Percentiles rank a stretch among this genome's conserved stretches.
Evolutionary conservation across 2,113 vertebrate genomes (phyloP).

Genomic region (Dermatemys mawii): DNA sequence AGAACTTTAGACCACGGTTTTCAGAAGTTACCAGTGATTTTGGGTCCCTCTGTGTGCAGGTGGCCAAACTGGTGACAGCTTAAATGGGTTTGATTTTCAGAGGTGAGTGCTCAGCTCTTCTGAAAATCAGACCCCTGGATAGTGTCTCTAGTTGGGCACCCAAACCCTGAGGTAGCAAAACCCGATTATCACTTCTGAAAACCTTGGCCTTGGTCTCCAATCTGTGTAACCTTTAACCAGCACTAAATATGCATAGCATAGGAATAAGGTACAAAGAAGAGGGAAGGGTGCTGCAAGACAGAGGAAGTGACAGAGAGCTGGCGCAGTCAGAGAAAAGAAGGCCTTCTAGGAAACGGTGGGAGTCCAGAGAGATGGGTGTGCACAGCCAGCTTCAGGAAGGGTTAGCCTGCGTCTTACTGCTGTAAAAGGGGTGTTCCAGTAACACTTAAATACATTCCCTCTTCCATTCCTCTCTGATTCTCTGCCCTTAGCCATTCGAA

Average conservation of each 20-base stretch:
- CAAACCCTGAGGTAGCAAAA: neutral
- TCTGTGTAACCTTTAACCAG: neutral
- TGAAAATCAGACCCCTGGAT: neutral
- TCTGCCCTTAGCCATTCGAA: slow-evolving; percentile 80
- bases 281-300: neutral
- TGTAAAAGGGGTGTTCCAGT: neutral
- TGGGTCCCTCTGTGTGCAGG: neutral
- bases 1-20: neutral
- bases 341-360: neutral
- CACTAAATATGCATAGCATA: neutral
- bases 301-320: neutral
- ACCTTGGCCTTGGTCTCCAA: neutral
- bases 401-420: neutral
- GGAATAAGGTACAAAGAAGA: neutral
- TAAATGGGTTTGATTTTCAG: neutral
- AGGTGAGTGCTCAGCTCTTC: neutral
- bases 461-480: neutral
- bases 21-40: neutral
- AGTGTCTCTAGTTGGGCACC: neutral
- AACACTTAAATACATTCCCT: neutral
- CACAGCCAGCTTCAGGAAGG: neutral
- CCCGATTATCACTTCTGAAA: neutral
- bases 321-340: neutral
- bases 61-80: neutral
- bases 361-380: neutral